These are phyloP conservation scores for Brachionus rubens DNA, from an alignment of 1,140 invertebrate species.

Conservation along the genomic window DNA sequence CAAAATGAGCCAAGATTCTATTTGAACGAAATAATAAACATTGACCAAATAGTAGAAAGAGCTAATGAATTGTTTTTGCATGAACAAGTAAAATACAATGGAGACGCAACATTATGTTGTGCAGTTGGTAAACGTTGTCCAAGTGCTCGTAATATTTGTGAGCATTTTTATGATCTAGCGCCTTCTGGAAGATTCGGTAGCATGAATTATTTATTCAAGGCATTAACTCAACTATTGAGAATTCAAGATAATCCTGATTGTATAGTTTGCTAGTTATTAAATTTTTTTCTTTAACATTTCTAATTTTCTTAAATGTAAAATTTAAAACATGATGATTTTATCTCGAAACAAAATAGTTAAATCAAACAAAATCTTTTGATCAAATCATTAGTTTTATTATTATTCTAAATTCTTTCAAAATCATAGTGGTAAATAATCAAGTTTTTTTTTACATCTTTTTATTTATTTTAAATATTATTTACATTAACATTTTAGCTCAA, in stretches of 20 bases:
- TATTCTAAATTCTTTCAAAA: too few relatives aligned
- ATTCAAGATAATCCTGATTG: constrained; percentile 43
- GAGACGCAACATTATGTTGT: constrained; percentile 29
- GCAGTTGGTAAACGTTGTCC: constrained; percentile 26
- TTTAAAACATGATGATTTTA: too few relatives aligned
- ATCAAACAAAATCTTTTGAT: too few relatives aligned
- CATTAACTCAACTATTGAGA: constrained; percentile 57
- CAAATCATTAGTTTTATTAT: too few relatives aligned
- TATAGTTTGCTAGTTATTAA: constrained; percentile 28
- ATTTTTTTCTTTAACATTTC: neutral
- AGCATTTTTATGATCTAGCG: constrained; percentile 94
- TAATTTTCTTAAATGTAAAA: too few relatives aligned
- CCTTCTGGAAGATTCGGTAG: constrained; percentile 94
- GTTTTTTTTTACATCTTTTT: neutral
- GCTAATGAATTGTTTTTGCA: constrained; percentile 91
- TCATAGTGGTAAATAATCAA: neutral
- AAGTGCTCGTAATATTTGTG: constrained; percentile 64
- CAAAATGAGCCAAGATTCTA: constrained; percentile 73
- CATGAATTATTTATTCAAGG: constrained; percentile 91
- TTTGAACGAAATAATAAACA: constrained; percentile 71
- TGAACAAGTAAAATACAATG: constrained; percentile 73
- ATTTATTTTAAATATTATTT: too few relatives aligned
- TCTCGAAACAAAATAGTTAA: too few relatives aligned
- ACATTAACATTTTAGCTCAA: too few relatives aligned
- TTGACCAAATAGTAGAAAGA: constrained; percentile 86